phyloP scores from a whole-genome alignment of 2,797 vertebrate genomes.

The Florisuga fusca region DNA sequence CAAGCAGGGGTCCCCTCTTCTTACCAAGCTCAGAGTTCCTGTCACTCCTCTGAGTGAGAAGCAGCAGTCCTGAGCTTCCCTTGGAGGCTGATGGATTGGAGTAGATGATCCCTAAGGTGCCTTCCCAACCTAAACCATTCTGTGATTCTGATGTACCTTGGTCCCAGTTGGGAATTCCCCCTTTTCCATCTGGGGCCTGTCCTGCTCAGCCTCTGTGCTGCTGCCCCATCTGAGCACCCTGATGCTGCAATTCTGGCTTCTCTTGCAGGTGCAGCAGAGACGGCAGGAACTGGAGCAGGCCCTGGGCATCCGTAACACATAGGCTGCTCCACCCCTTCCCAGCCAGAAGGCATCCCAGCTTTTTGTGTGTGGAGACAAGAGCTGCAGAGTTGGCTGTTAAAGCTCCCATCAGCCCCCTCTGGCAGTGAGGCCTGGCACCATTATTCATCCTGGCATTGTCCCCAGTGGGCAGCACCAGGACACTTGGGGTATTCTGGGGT shows the following conservation, averaged over 20 bases:
- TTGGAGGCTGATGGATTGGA: background rate
- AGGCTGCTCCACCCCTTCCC: constrained; percentile 64
- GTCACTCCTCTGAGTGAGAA: background rate
- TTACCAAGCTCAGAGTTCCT: fast-evolving
- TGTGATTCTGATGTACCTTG: background rate
- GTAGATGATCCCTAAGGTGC: too few relatives aligned
- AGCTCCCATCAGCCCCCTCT: constrained; percentile 64
- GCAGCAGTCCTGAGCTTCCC: background rate
- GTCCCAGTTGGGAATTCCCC: background rate
- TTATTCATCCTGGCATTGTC: background rate
- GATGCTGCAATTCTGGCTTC: background rate
- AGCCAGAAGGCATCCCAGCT: constrained; percentile 20
- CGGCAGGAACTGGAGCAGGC: constrained; percentile 98
- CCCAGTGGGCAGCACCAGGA: constrained; percentile 26
- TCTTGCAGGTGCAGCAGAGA: constrained; percentile 93
- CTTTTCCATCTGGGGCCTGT: background rate
- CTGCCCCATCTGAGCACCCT: background rate
- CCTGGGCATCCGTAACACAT: constrained; percentile 98
- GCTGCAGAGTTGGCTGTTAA: constrained; percentile 59
- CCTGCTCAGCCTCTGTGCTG: background rate
- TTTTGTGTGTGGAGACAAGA: constrained; percentile 37
- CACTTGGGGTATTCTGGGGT: background rate
- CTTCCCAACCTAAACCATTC: too few relatives aligned
- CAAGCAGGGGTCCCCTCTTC: fast-evolving
- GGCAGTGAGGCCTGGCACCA: background rate